Evolutionary conservation across 2,888 invertebrate genomes (phyloP).

Genomic region (Agriopis aurantiaria): DNA sequence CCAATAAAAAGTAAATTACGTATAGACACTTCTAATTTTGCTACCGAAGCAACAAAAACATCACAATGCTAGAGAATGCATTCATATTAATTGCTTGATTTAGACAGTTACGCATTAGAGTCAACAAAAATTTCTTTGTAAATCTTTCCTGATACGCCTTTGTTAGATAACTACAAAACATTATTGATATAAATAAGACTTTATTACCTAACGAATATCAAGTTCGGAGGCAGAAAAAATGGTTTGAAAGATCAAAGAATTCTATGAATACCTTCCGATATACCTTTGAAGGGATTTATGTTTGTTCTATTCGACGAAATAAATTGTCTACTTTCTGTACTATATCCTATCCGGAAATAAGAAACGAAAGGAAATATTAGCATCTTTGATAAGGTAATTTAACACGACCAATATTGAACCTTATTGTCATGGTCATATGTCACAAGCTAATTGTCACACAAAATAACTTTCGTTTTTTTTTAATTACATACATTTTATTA

Average conservation of each 20-base stretch:
- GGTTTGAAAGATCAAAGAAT: slow-evolving; percentile 37
- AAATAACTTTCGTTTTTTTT: too few relatives aligned
- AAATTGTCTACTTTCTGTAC: slow-evolving; percentile 22
- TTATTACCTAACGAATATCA: slow-evolving; percentile 10
- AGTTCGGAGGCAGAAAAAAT: slow-evolving; percentile 14
- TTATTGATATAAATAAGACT: slow-evolving; percentile 7
- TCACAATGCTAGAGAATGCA: too few relatives aligned
- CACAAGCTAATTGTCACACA: too few relatives aligned
- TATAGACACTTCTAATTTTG: too few relatives aligned
- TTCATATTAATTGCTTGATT: too few relatives aligned
- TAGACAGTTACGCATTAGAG: too few relatives aligned
- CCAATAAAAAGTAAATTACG: too few relatives aligned
- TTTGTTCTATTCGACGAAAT: slow-evolving; percentile 22
- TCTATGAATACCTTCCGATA: slow-evolving; percentile 29
- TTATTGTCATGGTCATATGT: not conserved
- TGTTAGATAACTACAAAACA: too few relatives aligned
- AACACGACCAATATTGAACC: slow-evolving; percentile 45
- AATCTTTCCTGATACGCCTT: not conserved
- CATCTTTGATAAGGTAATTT: slow-evolving; percentile 8
- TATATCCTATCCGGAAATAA: slow-evolving; percentile 7
- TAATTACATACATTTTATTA: too few relatives aligned
- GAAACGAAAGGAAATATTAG: slow-evolving; percentile 8
- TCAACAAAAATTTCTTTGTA: not conserved
- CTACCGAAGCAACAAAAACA: too few relatives aligned
- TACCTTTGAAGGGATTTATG: slow-evolving; percentile 35